Conservation (phyloP, 2,888 invertebrate genomes). For the Cataglyphis rosenhaueri region DNA sequence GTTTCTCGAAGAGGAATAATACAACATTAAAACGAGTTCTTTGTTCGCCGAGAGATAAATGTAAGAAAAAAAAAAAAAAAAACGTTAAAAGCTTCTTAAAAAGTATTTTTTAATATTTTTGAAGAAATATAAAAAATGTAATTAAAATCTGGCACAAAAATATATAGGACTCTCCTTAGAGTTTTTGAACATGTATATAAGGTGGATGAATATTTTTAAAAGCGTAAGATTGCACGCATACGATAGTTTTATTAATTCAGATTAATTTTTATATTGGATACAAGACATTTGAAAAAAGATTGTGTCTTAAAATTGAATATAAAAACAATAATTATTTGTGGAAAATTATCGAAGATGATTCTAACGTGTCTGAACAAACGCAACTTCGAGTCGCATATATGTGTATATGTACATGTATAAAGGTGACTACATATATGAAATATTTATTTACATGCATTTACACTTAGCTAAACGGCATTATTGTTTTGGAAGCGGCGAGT, state of each 20-base stretch:
- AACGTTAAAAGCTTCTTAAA: not conserved
- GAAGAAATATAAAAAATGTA: not conserved
- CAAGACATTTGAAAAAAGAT: not conserved
- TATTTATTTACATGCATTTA: constrained; percentile 30
- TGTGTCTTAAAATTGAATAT: not conserved
- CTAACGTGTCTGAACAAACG: not conserved
- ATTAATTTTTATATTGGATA: not conserved
- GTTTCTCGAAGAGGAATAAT: constrained; percentile 16
- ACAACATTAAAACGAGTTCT: constrained; percentile 23
- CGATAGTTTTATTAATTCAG: not conserved
- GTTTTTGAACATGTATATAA: not conserved
- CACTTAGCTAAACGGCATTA: constrained; percentile 24
- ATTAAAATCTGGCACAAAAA: not conserved
- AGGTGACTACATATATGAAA: constrained; percentile 18
- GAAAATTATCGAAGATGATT: not conserved
- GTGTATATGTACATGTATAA: not conserved
- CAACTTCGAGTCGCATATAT: not conserved
- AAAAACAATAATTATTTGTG: not conserved
- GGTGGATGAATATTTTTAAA: not conserved
- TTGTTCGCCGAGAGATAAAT: not conserved
- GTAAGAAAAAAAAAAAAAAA: not conserved
- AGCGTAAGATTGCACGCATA: not conserved
- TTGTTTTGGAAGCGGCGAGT: constrained; percentile 22
- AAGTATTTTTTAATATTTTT: not conserved
- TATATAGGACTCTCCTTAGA: not conserved